These are phyloP conservation scores for Poecilobothrus nobilitatus DNA, from an alignment of 2,888 invertebrate genomes.

Conservation along the genomic window DNA sequence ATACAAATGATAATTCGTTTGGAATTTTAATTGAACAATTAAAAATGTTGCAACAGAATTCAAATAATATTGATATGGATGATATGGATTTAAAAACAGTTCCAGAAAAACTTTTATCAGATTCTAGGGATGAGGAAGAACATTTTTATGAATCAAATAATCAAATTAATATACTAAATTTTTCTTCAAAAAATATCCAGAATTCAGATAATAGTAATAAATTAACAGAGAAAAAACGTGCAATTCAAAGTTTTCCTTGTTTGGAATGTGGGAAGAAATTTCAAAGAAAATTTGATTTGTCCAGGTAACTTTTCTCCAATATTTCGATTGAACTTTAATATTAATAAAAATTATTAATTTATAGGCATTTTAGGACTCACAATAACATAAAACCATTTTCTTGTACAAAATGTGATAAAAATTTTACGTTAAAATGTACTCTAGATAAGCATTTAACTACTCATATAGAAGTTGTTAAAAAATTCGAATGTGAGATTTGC, in stretches of 20 bases:
- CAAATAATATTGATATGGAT: not conserved
- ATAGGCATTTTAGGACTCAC: conserved; percentile 20
- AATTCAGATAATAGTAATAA: not conserved
- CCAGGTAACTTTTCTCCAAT: conserved; percentile 26
- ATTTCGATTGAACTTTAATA: not conserved
- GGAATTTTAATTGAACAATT: conserved; percentile 15
- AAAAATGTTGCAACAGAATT: not conserved
- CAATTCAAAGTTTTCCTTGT: conserved; percentile 26
- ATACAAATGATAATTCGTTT: not conserved
- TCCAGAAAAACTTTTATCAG: not conserved
- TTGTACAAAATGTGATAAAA: conserved; percentile 27
- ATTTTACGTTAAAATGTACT: conserved; percentile 26
- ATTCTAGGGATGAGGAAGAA: not conserved
- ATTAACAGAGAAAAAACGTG: not conserved
- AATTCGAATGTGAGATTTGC: conserved; percentile 24
- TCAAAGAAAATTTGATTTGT: conserved; percentile 28
- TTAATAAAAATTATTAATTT: too few species aligned
- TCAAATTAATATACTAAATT: not conserved
- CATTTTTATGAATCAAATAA: not conserved
- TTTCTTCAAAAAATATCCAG: not conserved
- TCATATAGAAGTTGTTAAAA: conserved; percentile 15
- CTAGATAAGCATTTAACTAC: conserved; percentile 26
- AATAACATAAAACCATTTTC: conserved; percentile 30
- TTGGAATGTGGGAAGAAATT: conserved; percentile 32
- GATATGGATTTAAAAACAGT: not conserved